Base-by-base conservation (phyloP, 1,140 invertebrate genomes). In the Kradibia gibbosae region DNA sequence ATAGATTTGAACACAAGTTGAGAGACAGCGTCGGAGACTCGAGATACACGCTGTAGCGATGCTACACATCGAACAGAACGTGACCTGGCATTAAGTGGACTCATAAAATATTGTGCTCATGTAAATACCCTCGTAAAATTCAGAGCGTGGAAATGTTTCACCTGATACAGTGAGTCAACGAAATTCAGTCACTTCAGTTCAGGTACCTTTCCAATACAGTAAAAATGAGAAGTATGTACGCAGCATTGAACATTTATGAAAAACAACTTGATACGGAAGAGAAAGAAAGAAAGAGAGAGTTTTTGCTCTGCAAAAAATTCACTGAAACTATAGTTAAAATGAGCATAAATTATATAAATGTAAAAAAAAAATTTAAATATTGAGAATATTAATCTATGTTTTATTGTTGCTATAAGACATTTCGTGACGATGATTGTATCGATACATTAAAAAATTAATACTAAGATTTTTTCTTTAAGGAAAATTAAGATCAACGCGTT, bases 111-210 rank as follows among this genome's bases (percentile, higher is more conserved):
- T 89, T 87, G 86, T 85, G 84, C 87, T 84, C 86, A 87, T 89
- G 88, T 89, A 90, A 90, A 90, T 89, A 89, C 85, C 85, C 83
- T 89, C 88, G 87, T 90, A 89, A 90, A 90, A 88, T 89, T 87
- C 84, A 85, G 74, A 84, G 74, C 80, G 84, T 57, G 48, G 55
- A 83, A 87, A 85, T 87, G 87, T 87, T 85, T 76, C 80, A 48
- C 70, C 65, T 71, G 42, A 39, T 39, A 60, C n/a, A 55, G 25
- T 22, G 25, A 22, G 50, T 39, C 25, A 7, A 11, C 22, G n/a
- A 25, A 3, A 13, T 4, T 36, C 13, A 7, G 25, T 36, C 73
- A 48, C 57, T 62, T 83, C 60, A 83, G 75, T 42, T 34, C 55
- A 77, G 82, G 50, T 53, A 53, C 67, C 80, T 28, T 60, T 60